A percentile compares a stretch with the other conserved stretches of the same genome.
These are phyloP conservation scores for Dreissena rostriformis DNA, from an alignment of 1,140 invertebrate genomes.

Conservation along the genomic window DNA sequence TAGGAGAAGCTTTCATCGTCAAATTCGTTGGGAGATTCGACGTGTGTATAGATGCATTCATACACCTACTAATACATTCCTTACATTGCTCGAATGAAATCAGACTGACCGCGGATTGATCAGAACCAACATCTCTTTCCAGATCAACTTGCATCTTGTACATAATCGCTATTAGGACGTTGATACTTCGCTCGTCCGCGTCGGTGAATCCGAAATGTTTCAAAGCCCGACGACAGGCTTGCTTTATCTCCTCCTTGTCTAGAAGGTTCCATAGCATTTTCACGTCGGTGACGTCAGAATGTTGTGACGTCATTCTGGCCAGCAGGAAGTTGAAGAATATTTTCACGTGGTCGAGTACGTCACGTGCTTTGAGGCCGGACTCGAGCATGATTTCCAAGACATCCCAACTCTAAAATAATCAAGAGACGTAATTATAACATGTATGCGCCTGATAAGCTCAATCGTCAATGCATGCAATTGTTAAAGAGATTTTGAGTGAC, in stretches of 20 bases:
- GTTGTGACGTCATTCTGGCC: background rate
- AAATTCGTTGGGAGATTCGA: too few relatives aligned
- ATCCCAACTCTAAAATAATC: conserved; percentile 43
- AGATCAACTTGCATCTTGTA: conserved; percentile 38
- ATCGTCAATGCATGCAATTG: too few relatives aligned
- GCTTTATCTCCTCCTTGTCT: conserved; percentile 28
- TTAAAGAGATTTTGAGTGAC: too few relatives aligned
- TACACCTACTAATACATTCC: background rate
- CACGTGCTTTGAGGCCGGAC: background rate
- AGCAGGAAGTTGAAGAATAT: too few relatives aligned
- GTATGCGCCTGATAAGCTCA: too few relatives aligned
- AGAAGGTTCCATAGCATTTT: conserved; percentile 47
- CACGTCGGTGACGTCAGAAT: conserved; percentile 35
- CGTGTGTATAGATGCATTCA: too few relatives aligned
- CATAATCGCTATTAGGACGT: conserved; percentile 16
- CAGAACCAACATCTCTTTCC: background rate
- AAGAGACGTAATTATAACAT: background rate
- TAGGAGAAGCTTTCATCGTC: too few relatives aligned
- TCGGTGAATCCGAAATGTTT: conserved; percentile 28
- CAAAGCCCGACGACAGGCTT: background rate
- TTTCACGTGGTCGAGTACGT: too few relatives aligned
- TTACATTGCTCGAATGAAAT: background rate
- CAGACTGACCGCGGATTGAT: too few relatives aligned
- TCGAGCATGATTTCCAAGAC: conserved; percentile 31
- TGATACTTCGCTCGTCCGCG: conserved; percentile 5